A percentile compares a stretch with the other conserved stretches of the same genome.
phyloP scores from a whole-genome alignment of 92 coral and sea anemone species.

The Siderastrea siderea region DNA sequence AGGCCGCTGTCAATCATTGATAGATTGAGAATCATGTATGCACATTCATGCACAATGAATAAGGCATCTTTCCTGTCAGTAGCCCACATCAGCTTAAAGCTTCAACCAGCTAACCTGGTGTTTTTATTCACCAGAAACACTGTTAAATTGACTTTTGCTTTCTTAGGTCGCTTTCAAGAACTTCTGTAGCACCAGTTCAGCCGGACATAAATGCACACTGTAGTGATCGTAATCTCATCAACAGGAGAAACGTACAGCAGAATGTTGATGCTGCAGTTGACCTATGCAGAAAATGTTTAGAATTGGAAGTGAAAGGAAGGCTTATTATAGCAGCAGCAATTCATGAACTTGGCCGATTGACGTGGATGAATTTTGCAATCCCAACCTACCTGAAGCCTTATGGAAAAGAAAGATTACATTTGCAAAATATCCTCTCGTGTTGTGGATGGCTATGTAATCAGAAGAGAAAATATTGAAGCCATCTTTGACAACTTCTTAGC shows the following conservation, averaged over 20 bases:
- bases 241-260: conserved; percentile 79
- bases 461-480: conserved; percentile 64
- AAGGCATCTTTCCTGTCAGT: too few relatives aligned
- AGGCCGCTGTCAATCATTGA: conserved; percentile 22
- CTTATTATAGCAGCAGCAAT: conserved; percentile 77
- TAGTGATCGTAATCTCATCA: conserved; percentile 81
- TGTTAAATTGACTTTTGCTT: too few relatives aligned
- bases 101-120: too few relatives aligned
- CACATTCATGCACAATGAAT: too few relatives aligned
- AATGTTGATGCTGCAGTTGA: conserved; percentile 78
- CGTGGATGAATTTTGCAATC: conserved; percentile 29
- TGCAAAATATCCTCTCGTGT: conserved; percentile 61
- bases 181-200: conserved; percentile 70
- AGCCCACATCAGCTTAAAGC: too few relatives aligned
- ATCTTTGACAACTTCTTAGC: conserved; percentile 58
- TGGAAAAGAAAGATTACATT: conserved; percentile 61
- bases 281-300: conserved; percentile 76
- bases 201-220: conserved; percentile 77
- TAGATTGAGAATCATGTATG: too few relatives aligned
- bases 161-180: conserved; percentile 57
- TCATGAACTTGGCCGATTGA: conserved; percentile 75
- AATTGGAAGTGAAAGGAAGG: conserved; percentile 77
- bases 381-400: conserved; percentile 33
- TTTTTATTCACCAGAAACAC: too few relatives aligned
- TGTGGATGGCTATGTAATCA: conserved; percentile 67